Base-by-base conservation (phyloP, 1,140 invertebrate species). In the Sarcophaga bullata region DNA sequence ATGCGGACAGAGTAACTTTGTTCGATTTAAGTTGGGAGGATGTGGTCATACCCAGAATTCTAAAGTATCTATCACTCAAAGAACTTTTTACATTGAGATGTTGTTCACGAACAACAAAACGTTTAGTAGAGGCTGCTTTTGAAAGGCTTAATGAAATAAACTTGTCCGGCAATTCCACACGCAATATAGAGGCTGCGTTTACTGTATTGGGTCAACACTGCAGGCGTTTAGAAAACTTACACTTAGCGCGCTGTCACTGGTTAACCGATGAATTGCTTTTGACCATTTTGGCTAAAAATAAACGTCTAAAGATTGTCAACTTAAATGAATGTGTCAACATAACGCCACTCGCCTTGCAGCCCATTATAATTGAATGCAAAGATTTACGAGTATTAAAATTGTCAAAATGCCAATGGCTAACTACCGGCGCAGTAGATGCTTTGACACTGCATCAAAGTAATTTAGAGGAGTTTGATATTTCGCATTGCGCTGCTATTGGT, bases 11-110 rank as follows among this genome's bases (percentile, higher is more conserved):
- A 62, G n/a, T 86, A 15, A 84, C 83, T 2, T 82, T 93, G 19
- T 92, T 92, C 82, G 92, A 93, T 85, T 86, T 93, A 46, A 91
- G 90, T 81, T 93, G 92, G 92, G 91, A 92, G 82, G 92, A 93
- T 85, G 91, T 93, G 83, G 87, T 93, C 49, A 90, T 93, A 19
- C 89, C 91, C 0, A 89, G 91, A 81, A 84, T 93, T 72, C 84
- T 92, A n/a, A 87, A 88, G 0, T 88, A 90, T 81, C 85, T 93
- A 19, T 86, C 91, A 8, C 87, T 93, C 4, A 89, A 90, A 37
- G 92, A 93, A 78, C 91, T 92, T 83, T 93, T 93, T 76, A 91
- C 91, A 86, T 90, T 93, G 85, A 91, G 92, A 46, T 91, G 91
- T 84, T 92, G 91, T 75, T 93, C 92, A 0, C 91, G 87, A 85